Evolutionary conservation across 2,797 vertebrate species (phyloP).

Genomic region (Sebastes hubbsi): DNA sequence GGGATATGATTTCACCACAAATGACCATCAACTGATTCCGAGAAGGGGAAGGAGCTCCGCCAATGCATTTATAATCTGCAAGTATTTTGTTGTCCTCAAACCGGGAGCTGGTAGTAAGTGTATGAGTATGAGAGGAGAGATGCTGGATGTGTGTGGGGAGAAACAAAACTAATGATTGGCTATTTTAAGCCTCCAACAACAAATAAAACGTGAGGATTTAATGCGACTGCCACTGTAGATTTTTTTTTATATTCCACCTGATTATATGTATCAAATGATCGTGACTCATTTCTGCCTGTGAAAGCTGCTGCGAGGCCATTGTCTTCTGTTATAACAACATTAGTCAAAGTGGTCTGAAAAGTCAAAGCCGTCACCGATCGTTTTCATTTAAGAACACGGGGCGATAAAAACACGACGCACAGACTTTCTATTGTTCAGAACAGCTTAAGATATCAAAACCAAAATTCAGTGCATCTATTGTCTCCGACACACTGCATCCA

Average conservation of each 20-base stretch:
- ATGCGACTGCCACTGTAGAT: background rate
- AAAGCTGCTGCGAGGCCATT: background rate
- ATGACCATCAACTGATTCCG: constrained; percentile 73
- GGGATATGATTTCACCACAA: constrained; percentile 81
- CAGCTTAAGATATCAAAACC: background rate
- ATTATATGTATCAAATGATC: background rate
- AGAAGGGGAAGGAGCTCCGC: constrained; percentile 69
- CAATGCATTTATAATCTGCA: constrained; percentile 68
- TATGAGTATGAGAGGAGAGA: constrained; percentile 2
- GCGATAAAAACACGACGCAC: background rate
- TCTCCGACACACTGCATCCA: background rate
- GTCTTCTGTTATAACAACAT: background rate
- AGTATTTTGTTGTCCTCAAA: constrained; percentile 60
- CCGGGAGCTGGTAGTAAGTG: constrained; percentile 6
- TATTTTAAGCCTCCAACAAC: constrained; percentile 9
- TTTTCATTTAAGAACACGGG: background rate
- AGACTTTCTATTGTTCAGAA: background rate
- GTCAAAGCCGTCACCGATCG: background rate
- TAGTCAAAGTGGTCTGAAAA: background rate
- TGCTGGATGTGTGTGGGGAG: constrained; percentile 8
- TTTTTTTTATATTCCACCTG: background rate
- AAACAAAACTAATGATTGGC: constrained; percentile 8
- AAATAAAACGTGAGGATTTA: constrained; percentile 5
- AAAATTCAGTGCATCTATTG: background rate
- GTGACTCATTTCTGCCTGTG: background rate